Evolutionary conservation across 2,113 vertebrate genomes (phyloP), one percentile per base, ranked within the genome.

Genomic region (Halichoerus grypus): DNA sequence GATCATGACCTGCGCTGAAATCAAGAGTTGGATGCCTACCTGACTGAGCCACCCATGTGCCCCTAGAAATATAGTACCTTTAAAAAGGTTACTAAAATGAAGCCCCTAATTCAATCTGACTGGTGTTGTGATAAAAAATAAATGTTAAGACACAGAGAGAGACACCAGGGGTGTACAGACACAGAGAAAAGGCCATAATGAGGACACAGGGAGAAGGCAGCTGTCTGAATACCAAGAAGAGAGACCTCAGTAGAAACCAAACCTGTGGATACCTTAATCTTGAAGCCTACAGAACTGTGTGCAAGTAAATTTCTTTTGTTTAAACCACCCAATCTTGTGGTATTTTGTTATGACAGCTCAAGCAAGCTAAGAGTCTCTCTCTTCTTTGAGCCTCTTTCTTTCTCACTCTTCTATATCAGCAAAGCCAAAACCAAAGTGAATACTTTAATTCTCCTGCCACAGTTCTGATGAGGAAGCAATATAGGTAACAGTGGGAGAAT

Each of bases 151-250:
- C 39, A 9, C 16, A 51, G 31, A 72, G 10, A 84, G 57, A 21
- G 8, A 63, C 2, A 4, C 7, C 0, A 88, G 51, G 0, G 6
- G n/a, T 15, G 22, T 8, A 24, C 22, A 3, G 1, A 33, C 36
- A 28, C 5, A 22, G 13, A 55, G 33, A 7, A 55, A 59, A 42
- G 42, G 9, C 16, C 9, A 36, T 36, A n/a, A 0, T 53, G 76
- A 81, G 26, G 31, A 55, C 8, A 72, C 15, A 74, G 49, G 2
- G 42, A 72, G 49, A 67, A 46, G 13, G 24, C 7, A 26, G 33
- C 31, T 36, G 1, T 67, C 28, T 28, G 57, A 21, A 46, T 13
- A 13, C 22, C 31, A 22, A 51, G 12, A 63, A 36, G 33, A 36
- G 81, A 63, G 18, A 28, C n/a, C 7, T 61, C 16, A 10, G 7